Evolutionary conservation across 2,113 vertebrate genomes (phyloP).

Genomic region (Lasiurus cinereus): DNA sequence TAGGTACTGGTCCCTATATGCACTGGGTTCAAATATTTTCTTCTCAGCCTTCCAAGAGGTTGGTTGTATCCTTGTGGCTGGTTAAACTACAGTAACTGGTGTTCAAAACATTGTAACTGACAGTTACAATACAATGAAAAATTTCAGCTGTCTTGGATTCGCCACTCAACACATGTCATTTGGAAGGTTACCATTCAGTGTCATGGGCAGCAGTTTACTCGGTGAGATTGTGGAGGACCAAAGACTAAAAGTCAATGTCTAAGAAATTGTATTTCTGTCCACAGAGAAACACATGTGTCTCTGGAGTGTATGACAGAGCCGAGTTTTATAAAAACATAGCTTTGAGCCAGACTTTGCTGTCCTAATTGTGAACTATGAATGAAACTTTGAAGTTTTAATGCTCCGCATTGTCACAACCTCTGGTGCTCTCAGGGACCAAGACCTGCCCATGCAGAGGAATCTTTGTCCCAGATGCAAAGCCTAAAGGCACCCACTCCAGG

Average conservation of each 20-base stretch:
- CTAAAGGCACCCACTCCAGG: neutral
- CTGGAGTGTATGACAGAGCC: neutral
- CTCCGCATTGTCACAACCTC: neutral
- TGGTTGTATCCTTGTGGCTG: too few species aligned
- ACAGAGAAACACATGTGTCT: neutral
- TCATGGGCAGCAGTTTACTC: neutral
- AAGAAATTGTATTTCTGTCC: neutral
- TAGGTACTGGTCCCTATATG: neutral
- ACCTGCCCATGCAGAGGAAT: neutral
- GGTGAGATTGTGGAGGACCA: neutral
- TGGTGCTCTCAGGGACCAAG: neutral
- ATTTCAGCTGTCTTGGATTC: neutral
- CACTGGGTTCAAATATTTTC: neutral
- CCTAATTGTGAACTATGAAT: neutral
- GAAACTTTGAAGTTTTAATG: neutral
- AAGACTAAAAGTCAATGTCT: neutral
- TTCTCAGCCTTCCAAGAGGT: neutral
- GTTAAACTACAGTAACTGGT: neutral
- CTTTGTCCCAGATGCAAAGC: neutral
- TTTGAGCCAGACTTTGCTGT: neutral
- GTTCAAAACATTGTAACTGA: neutral
- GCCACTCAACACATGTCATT: neutral
- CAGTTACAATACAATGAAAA: neutral
- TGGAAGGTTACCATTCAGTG: neutral
- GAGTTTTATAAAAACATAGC: neutral